A percentile compares a stretch with the other conserved stretches of the same genome.
Evolutionary conservation across 2,113 vertebrate species (phyloP).

Genomic region (Salvator merianae): DNA sequence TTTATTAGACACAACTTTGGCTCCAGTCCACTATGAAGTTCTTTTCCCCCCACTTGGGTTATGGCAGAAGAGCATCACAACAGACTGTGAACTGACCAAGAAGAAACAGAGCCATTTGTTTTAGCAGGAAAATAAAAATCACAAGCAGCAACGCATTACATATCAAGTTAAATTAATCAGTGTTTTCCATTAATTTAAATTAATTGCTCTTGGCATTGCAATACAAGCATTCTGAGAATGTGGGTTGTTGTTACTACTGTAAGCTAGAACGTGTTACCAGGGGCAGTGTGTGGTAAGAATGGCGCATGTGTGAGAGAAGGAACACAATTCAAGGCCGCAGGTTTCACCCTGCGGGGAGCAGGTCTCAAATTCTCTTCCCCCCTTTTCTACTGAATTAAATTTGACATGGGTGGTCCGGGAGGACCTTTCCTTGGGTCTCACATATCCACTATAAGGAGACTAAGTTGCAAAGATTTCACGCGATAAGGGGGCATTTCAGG

Average conservation of each 20-base stretch:
- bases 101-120: slow-evolving; percentile 32
- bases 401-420: too few relatives aligned
- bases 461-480: too few relatives aligned
- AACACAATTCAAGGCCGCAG: too few relatives aligned
- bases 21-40: background rate
- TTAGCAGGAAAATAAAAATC: slow-evolving; percentile 31
- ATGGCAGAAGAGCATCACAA: background rate
- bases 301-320: too few relatives aligned
- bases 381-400: too few relatives aligned
- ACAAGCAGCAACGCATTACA: slow-evolving; percentile 37
- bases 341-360: too few relatives aligned
- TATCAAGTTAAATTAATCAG: background rate
- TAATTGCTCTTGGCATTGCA: slow-evolving; percentile 33
- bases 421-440: too few relatives aligned
- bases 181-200: slow-evolving; percentile 47
- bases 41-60: too few relatives aligned
- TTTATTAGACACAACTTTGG: slow-evolving; percentile 68
- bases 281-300: too few relatives aligned
- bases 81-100: background rate
- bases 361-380: too few relatives aligned
- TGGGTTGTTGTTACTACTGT: background rate
- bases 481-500: too few relatives aligned
- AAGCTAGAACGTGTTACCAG: slow-evolving; percentile 22
- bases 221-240: slow-evolving; percentile 31
- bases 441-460: too few relatives aligned